Base-by-base conservation (phyloP, 1,140 invertebrate species). In the Chrysoperla carnea region DNA sequence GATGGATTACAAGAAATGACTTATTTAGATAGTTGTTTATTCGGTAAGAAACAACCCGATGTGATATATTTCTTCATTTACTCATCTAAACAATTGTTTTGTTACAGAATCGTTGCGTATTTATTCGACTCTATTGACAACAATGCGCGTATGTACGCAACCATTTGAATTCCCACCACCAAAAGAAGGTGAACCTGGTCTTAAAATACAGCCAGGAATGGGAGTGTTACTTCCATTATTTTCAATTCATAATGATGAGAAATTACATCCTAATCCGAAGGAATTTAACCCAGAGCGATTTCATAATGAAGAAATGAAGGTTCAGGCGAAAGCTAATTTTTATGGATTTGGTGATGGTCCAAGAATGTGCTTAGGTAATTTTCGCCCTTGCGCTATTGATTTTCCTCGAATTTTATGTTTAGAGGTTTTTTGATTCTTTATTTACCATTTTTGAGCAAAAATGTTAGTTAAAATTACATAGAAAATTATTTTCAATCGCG, bases 241-340 rank as follows among this genome's bases (percentile, higher is more conserved):
- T 39, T 55, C 54, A 8, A 31, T 57, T 29, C 56, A 58, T 8
- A 14, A 46, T 12, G 61, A 73, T 42, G 48, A 57, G 6, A 46
- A 63, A 15, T 53, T 57, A 39, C 77, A 61, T 48, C 60, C 68
- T 14, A 58, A 76, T 43, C 71, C 74, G 2, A 60, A 71, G 13
- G 50, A 50, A 7, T 78, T 73, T 51, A 57, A 74, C 51, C 74
- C 75, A 0, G 68, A 74, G 28, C 52, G 72, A 40, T 78, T 76
- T 52, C 46, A 61, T 31, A 58, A 61, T n/a, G 36, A 44, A 15
- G 46, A 48, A 29, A 46, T 41, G 38, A 29, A 36, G 9, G 43
- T 23, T 8, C 46, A 46, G 56, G 59, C 6, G 45, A 62, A 43
- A 15, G 58, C 50, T 28, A 46, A 56, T 4, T 72, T 54, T 50